Evolutionary conservation across 2,113 vertebrate genomes (phyloP).

Genomic region (Myodes glareolus): DNA sequence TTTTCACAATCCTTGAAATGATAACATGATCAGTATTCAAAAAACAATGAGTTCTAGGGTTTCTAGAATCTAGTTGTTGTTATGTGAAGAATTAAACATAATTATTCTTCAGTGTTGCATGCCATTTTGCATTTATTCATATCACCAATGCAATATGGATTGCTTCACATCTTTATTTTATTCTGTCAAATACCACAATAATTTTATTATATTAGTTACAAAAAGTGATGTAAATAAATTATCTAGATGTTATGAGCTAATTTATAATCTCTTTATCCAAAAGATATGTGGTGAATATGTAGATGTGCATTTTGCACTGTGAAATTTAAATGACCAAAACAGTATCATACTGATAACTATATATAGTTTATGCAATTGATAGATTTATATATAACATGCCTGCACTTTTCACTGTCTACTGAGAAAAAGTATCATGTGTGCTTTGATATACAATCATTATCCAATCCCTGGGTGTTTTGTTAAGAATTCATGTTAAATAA

Average conservation of each 20-base stretch:
- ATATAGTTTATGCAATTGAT: neutral
- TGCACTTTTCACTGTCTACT: neutral
- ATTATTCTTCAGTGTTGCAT: neutral
- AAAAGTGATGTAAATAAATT: constrained; percentile 7
- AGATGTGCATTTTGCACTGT: neutral
- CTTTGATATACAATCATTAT: neutral
- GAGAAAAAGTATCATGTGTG: neutral
- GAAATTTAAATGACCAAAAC: constrained; percentile 16
- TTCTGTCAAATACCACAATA: neutral
- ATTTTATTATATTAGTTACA: constrained; percentile 10
- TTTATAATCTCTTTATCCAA: neutral
- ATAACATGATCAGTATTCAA: neutral
- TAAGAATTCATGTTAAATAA: neutral
- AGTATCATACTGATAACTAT: neutral
- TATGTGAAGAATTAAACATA: neutral
- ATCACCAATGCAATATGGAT: neutral
- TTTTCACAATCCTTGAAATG: neutral
- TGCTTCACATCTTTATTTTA: constrained; percentile 4
- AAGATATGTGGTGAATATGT: neutral
- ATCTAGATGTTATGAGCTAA: neutral
- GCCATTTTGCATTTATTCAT: constrained; percentile 8
- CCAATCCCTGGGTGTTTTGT: neutral
- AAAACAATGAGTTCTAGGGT: neutral
- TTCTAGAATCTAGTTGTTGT: neutral
- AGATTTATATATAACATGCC: neutral